Evolutionary conservation across 2,888 invertebrate species (phyloP), one percentile per base, ranked within the genome.

Genomic region (Exephanes ischioxanthus): DNA sequence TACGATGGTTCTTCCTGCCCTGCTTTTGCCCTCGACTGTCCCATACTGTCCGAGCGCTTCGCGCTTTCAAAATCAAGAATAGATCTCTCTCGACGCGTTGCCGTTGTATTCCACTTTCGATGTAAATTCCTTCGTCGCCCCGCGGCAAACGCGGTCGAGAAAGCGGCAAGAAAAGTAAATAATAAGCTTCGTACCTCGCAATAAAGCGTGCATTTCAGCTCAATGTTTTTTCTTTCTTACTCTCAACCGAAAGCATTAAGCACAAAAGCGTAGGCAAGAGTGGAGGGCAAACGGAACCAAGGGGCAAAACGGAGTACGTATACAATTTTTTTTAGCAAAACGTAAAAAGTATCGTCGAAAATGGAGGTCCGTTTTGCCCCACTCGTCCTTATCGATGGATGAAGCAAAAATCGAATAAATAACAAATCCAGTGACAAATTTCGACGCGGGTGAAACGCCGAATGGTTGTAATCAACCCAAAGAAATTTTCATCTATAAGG

Each of bases 91-190:
- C 26, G n/a, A 19, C 30, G 71, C 55, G 55, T 72, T 16, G 22
- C 22, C 53, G 11, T n/a, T 70, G 75, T 61, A 75, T 77, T 80
- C 68, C 76, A 77, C 83, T 77, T 71, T 72, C 63, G 41, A 84
- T 84, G 79, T 67, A 73, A 58, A 84, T 77, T 80, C 77, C 58
- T 55, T 75, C 37, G 67, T 61, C 37, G 11, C 37, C 16, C 48
- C 6, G 22, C 30, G 30, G 26, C 19, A 72, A 22, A 70, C 9
- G 11, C 53, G 19, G n/a, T 30, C 9, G 16, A 66, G 61, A 73
- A 37, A 14, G 6, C 45, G 19, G 19, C 48, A 5, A 48, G 14
- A 19, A 33, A 33, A 76, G 33, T 41, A 37, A 22, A 58, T 58
- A 77, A 84, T 72, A 63, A 51, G 71, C 53, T 68, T 63, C 41